Conservation (phyloP, 2,113 vertebrate genomes). For the Crotophaga sulcirostris region DNA sequence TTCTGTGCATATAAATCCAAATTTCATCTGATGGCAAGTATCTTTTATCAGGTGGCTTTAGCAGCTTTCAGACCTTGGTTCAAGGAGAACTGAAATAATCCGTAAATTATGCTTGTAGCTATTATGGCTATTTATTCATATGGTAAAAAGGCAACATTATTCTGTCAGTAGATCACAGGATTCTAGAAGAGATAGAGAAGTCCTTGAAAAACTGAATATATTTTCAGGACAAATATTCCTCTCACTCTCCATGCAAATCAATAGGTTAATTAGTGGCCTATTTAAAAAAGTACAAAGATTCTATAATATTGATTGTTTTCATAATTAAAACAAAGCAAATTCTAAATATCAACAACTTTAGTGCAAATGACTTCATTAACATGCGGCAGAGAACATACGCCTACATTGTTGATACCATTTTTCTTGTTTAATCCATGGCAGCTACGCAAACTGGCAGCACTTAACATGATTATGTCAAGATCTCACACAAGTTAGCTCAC, state of each 20-base stretch:
- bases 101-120: constrained; percentile 47
- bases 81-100: constrained; percentile 39
- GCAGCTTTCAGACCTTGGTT: constrained; percentile 35
- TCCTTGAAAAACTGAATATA: constrained; percentile 9
- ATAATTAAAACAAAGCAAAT: constrained; percentile 63
- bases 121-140: constrained; percentile 42
- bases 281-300: constrained; percentile 14
- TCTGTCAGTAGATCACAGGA: constrained; percentile 14
- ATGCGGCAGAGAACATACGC: not conserved
- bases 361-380: constrained; percentile 47
- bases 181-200: not conserved
- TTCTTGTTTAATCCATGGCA: constrained; percentile 63
- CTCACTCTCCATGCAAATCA: constrained; percentile 5
- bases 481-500: constrained; percentile 69
- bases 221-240: constrained; percentile 39
- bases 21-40: not conserved
- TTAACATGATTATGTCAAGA: constrained; percentile 76
- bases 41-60: not conserved
- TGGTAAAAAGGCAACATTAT: constrained; percentile 14
- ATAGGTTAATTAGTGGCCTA: constrained; percentile 56
- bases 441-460: constrained; percentile 58
- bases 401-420: constrained; percentile 52
- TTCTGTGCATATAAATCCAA: constrained; percentile 14
- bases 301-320: constrained; percentile 61
- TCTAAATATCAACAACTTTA: constrained; percentile 61